Base-by-base conservation (phyloP, 2,888 invertebrate species). In the Erynnis tages region DNA sequence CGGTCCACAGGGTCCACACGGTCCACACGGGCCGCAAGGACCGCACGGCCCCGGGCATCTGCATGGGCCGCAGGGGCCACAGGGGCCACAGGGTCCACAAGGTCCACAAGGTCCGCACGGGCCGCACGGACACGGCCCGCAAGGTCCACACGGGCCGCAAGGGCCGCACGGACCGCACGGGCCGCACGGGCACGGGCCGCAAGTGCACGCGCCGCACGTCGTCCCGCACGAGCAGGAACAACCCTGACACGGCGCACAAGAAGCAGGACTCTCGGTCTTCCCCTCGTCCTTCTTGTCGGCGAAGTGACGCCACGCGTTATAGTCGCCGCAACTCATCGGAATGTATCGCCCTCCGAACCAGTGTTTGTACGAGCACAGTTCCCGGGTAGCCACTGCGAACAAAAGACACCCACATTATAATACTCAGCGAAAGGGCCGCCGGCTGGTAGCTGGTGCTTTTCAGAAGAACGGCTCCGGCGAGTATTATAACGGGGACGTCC, bases 361-460 rank as follows among this genome's bases (percentile, higher is more conserved):
- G 54, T 25, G 65, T 68, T 10, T 60, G 43, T 23, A 58, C 61
- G 55, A 67, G 67, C 55, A 54, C 60, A 60, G 48, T 37, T 61
- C 61, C 48, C 55, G 57, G 54, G 56, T 56, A 53, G 66, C 62
- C 65, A 70, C 86, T 86, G 86, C 63, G 83, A 86, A 81, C 63
- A 85, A 86, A 81, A 73, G 75, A 83, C 78, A 78, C 71, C 82
- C 81, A 77, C 67, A 74, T 62, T 82, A 79, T 80, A 82, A 85
- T 82, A 85, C 85, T 56, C 50, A 73, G 56, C 58, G 61, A 65
- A 16, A 32, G 21, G 29, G 32, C 67, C 66, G 70, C 69, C 67
- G 65, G 76, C 70, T 69, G 66, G 76, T 67, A 65, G 63, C 63
- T 67, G 63, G 66, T 81, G 82, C 75, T 83, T 82, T 78, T 79